Percentiles rank a stretch among this genome's conserved stretches.
Conservation (phyloP, 2,797 vertebrate genomes). For the Tragopan temminckii region DNA sequence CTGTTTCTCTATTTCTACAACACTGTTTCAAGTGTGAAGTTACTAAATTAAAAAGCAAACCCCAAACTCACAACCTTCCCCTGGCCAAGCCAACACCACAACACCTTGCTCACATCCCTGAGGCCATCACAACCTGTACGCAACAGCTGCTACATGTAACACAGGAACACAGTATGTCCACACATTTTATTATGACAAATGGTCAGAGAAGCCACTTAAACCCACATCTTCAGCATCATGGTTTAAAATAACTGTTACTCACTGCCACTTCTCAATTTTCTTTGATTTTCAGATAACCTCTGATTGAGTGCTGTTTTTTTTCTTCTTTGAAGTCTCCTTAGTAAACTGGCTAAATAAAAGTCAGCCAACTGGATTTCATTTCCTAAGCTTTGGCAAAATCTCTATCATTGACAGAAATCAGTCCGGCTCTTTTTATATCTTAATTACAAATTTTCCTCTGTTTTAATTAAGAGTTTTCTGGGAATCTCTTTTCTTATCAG, state of each 20-base stretch:
- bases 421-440: not conserved
- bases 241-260: not conserved
- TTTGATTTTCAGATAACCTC: not conserved
- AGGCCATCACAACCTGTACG: not conserved
- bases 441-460: too few relatives aligned
- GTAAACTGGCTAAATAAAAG: not conserved
- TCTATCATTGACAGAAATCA: not conserved
- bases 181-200: not conserved
- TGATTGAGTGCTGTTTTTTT: not conserved
- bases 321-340: not conserved
- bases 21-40: not conserved
- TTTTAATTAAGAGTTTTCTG: too few relatives aligned
- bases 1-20: not conserved
- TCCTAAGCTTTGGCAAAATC: not conserved
- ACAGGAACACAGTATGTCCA: not conserved
- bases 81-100: too few relatives aligned
- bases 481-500: not conserved
- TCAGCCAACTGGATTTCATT: not conserved
- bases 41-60: not conserved
- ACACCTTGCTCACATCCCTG: not conserved
- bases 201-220: not conserved
- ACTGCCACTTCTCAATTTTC: not conserved
- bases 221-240: accelerated
- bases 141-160: not conserved
- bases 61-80: not conserved